Evolutionary conservation across 2,797 vertebrate genomes (phyloP).

Genomic region (Pangasius sanitwongsei): DNA sequence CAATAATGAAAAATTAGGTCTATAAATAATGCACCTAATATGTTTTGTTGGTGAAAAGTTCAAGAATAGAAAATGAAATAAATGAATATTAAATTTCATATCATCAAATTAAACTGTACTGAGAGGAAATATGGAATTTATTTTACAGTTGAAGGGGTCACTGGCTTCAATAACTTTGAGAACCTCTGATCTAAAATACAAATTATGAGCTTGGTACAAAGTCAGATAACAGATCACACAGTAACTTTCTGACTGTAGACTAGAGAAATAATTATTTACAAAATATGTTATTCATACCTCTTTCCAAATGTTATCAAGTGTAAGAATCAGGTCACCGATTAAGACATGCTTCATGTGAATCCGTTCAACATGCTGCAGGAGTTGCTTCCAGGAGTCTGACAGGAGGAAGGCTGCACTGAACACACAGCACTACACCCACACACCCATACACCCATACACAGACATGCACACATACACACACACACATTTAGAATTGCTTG

Average conservation of each 20-base stretch:
- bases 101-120: background rate
- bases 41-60: background rate
- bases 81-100: background rate
- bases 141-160: background rate
- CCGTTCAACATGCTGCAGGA: slow-evolving; percentile 70
- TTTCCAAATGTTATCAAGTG: slow-evolving; percentile 69
- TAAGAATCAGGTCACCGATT: slow-evolving; percentile 66
- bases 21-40: background rate
- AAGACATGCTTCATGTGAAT: slow-evolving; percentile 71
- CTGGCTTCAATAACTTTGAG: background rate
- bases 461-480: too few species aligned
- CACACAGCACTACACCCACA: slow-evolving; percentile 72
- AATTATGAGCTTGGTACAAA: background rate
- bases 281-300: slow-evolving; percentile 58
- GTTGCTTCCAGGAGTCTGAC: slow-evolving; percentile 72
- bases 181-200: background rate
- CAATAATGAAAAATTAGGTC: background rate
- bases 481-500: background rate
- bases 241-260: background rate
- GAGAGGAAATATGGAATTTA: background rate
- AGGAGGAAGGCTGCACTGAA: slow-evolving; percentile 74
- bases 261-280: background rate
- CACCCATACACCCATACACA: slow-evolving; percentile 14
- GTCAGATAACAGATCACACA: background rate
- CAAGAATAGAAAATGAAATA: background rate